Conservation (phyloP, 37 sponge, comb jelly and placozoan genomes). For the Halisarca cf. caerulea region DNA sequence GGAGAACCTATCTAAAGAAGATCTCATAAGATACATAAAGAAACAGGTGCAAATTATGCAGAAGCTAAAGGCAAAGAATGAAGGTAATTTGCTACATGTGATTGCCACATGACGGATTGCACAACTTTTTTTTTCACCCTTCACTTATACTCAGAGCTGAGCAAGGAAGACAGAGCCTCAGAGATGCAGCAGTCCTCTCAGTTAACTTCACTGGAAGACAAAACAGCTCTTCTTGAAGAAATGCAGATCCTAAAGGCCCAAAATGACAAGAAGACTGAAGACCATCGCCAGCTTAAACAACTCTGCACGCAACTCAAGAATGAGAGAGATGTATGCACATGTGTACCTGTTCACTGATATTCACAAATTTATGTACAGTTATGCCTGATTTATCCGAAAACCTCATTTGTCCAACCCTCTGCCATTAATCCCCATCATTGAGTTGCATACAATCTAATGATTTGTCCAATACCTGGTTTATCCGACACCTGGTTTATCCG, state of each 20-base stretch:
- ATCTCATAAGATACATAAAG: constrained; percentile 77
- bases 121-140: background rate
- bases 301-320: background rate
- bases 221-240: constrained; percentile 49
- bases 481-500: no score
- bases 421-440: no score
- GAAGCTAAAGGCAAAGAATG: constrained; percentile 59
- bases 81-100: constrained; percentile 35
- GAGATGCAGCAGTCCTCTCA: no score
- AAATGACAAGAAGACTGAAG: constrained; percentile 34
- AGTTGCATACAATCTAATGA: no score
- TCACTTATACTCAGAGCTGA: constrained; percentile 2
- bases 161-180: background rate
- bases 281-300: background rate
- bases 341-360: no score
- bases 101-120: background rate
- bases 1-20: constrained; percentile 74
- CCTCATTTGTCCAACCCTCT: no score
- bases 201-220: background rate
- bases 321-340: constrained; percentile 2
- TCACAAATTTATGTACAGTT: no score
- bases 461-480: no score
- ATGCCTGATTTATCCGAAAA: no score
- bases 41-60: constrained; percentile 75
- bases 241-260: constrained; percentile 61